Base-by-base conservation (phyloP, 2,113 vertebrate genomes). In the Plestiodon gilberti region DNA sequence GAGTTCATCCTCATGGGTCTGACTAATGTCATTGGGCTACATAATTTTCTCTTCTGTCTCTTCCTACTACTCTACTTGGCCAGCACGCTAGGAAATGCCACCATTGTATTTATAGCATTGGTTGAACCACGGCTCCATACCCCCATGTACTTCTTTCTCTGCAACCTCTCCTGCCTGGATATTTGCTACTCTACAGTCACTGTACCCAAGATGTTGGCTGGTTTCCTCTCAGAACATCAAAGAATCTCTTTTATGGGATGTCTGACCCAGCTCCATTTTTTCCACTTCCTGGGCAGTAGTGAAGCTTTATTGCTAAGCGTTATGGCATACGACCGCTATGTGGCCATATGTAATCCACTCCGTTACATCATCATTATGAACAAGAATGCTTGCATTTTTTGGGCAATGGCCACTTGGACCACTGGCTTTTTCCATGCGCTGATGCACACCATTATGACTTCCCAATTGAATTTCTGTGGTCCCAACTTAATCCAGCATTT, bases 141-240 rank as follows among this genome's bases (percentile, higher is more conserved):
- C 0, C 93, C 88, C 0, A 91, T 91, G 93, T 94, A 92, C 61
- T 95, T 95, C 88, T 93, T 94, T 73, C 86, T 95, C 74, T 90
- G 81, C 59, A 93, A 91, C 15, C 82, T 94, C 18, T 91, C 91
- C 62, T 57, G 89, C 52, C 70, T 93, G 55, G 92, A 91, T 2
- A 61, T 92, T 6, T 92, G 86, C 57, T 93, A 69, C 76, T 88
- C 89, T 25, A 89, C 85, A 0, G 89, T 73, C n/a, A 87, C 92
- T 3, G 40, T 90, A 18, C 90, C 92, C 52, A 93, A 93, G 86
- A 87, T 92, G 81, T 3, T 90, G 83, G n/a, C 38, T 8, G 87
- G 86, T 83, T 87, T 94, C 13, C 87, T 94, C 43, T 84, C 38
- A 2, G 74, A 78, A 28, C 61, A 86, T 5, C 91, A 94, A 78